Evolutionary conservation across 2,797 vertebrate species (phyloP), one percentile per base, ranked within the genome.

Genomic region (Lepus oiostolus): DNA sequence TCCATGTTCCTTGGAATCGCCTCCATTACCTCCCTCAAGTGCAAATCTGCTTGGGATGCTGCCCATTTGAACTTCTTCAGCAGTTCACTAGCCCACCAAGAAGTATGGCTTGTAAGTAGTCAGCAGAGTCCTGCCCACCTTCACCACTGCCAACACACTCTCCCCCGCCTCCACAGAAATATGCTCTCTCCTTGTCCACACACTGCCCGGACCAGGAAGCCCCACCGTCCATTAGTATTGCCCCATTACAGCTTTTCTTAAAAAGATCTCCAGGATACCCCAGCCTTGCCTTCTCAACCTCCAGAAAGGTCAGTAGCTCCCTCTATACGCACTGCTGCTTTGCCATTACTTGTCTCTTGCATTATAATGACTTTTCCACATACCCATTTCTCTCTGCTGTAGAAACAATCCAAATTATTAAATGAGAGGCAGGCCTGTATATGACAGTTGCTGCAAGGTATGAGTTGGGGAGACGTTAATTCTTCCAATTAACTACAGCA

Each of bases 11-110:
- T 63, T 3, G 2, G 89, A 22, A 70, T 74, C 91, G 93, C 93
- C 95, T 72, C 60, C 65, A 92, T 85, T 95, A 85, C 95, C 93
- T 94, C 90, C 89, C 94, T 54, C 30, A 91, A 92, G 75, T 83
- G 47, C 21, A 67, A 87, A 94, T 70, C 42, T 74, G 82, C 74
- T 83, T 71, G 68, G 32, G 63, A 58, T 50, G 60, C 28, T 90
- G 24, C 47, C 67, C 19, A 30, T 32, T 0, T 62, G 50, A 95
- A 97, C 63, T 80, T 74, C 62, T 88, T 83, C 16, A 71, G n/a
- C 35, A 76, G 91, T 65, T 52, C 21, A 30, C 80, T 84, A 93
- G 63, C 13, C 84, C 86, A 89, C 84, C 81, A 83, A 70, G 65
- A 84, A 67, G 79, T 11, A 1, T 10, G 35, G 70, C 68, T 28